Base-by-base conservation (phyloP, 2,888 invertebrate genomes). In the Ormyrus nitidulus region DNA sequence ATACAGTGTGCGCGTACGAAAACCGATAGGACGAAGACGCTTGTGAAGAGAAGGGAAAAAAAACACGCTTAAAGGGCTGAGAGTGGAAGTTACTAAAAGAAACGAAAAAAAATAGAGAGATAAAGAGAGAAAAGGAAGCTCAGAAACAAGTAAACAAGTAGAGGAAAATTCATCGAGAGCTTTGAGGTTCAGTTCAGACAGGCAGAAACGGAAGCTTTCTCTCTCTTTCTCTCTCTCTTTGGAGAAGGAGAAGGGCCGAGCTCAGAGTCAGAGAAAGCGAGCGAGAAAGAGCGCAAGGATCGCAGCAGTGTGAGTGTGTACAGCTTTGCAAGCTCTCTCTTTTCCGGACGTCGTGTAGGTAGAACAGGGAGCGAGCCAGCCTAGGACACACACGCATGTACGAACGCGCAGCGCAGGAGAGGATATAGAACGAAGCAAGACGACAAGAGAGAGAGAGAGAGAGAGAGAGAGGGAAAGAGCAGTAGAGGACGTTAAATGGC, bases 401-500 rank as follows among this genome's bases (percentile, higher is more conserved):
- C n/a, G 54, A 48, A 58, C 62, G 11, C 49, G 70, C 73, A 34
- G 65, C 59, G 69, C 69, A 54, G 62, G 48, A 68, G 59, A 69
- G 75, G 46, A 58, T 5, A 59, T 8, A 13, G 59, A 48, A 19
- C 11, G 44, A 10, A 49, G 61, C 34, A 19, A 8, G 6, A 34
- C 19, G 51, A 72, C 53, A 53, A 56, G 53, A 44, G 59, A 64
- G 44, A 51, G 79, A 65, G 48, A 19, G 53, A 11, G 44, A 62
- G 51, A 4, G 7, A 6, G 51, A 44, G 66, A 48, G 19, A 61
- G 61, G 11, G 44, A 74, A 58, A 58, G 54, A 58, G 51, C 56
- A 68, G 68, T 59, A 75, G 80, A 65, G 73, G 73, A 77, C 77
- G 80, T 80, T 81, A 81, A 81, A 81, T 81, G 81, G 81, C 77